Conservation (phyloP, 1,140 invertebrate genomes). For the Mercenaria mercenaria region DNA sequence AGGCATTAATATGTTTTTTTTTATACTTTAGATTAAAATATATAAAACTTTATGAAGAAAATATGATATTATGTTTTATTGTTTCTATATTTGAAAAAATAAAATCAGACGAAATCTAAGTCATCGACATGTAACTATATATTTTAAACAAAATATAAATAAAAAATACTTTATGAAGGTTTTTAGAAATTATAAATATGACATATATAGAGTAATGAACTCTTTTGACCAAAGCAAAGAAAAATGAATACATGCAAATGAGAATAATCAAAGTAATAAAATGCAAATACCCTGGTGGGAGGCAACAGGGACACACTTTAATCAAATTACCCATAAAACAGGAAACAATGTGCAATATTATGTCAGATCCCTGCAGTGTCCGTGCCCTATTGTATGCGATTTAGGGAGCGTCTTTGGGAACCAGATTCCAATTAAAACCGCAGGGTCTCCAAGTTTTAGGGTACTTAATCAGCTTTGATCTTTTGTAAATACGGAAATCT, state of each 20-base stretch:
- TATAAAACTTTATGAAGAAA: too few species aligned
- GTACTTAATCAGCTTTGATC: background rate
- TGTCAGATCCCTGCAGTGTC: background rate
- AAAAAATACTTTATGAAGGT: too few species aligned
- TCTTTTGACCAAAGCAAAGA: background rate
- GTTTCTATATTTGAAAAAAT: too few species aligned
- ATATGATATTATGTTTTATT: too few species aligned
- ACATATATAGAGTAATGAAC: too few species aligned
- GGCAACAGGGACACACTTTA: background rate
- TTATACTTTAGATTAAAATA: too few species aligned
- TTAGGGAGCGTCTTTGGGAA: background rate
- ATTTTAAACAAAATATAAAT: too few species aligned
- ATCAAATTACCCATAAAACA: conserved; percentile 4
- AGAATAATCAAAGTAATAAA: conserved; percentile 7
- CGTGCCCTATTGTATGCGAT: background rate
- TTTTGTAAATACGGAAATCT: background rate
- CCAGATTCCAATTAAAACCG: background rate
- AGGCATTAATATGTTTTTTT: too few species aligned
- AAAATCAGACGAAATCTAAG: too few species aligned
- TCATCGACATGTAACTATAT: too few species aligned
- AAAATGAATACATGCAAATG: background rate
- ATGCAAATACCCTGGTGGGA: background rate
- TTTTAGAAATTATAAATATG: too few species aligned
- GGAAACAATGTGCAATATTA: conserved; percentile 31
- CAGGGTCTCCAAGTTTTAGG: background rate